Conservation (phyloP, 2,888 invertebrate genomes). For the Therioaphis trifolii region DNA sequence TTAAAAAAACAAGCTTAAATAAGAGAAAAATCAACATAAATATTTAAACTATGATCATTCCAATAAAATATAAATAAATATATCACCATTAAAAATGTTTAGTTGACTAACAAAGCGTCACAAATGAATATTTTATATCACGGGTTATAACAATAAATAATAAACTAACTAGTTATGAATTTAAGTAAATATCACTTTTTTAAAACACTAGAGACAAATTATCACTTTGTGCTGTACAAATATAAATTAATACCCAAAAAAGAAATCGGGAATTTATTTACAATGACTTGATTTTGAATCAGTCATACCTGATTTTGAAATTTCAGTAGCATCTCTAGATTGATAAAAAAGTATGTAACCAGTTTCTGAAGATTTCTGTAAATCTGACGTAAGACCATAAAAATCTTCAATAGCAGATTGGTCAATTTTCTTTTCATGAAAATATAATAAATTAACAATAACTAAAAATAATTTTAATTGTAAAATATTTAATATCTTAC, state of each 20-base stretch:
- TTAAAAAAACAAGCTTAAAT: neutral
- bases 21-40: neutral
- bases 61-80: slow-evolving; percentile 32
- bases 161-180: slow-evolving; percentile 30
- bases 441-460: neutral
- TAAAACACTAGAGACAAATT: slow-evolving; percentile 22
- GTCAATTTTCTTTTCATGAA: slow-evolving; percentile 90
- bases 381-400: slow-evolving; percentile 97
- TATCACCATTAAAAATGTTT: slow-evolving; percentile 37
- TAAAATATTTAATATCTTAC: slow-evolving; percentile 74
- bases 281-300: slow-evolving; percentile 64
- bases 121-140: slow-evolving; percentile 33
- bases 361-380: slow-evolving; percentile 99
- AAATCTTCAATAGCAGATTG: slow-evolving; percentile 99
- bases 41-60: neutral
- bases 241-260: slow-evolving; percentile 26
- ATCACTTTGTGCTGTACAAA: slow-evolving; percentile 31
- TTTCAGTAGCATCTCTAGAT: slow-evolving; percentile 76
- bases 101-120: slow-evolving; percentile 29
- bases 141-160: slow-evolving; percentile 39
- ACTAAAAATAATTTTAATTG: neutral
- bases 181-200: slow-evolving; percentile 55
- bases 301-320: slow-evolving; percentile 63
- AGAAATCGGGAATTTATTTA: slow-evolving; percentile 34
- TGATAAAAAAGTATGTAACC: slow-evolving; percentile 99